These are phyloP conservation scores for Drosophila tanythrix DNA, from an alignment of 2,888 invertebrate genomes.

Conservation along the genomic window DNA sequence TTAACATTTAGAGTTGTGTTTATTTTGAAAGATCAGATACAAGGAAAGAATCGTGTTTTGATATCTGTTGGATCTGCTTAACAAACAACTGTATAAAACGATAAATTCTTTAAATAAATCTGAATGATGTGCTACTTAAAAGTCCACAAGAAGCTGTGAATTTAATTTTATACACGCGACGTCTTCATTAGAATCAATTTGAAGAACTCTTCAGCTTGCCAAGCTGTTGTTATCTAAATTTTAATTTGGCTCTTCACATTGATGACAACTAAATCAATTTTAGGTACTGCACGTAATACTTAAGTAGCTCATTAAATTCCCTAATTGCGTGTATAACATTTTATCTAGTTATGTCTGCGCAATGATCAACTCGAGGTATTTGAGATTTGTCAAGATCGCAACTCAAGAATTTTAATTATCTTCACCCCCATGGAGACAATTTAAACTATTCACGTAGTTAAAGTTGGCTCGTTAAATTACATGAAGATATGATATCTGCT, in stretches of 20 bases:
- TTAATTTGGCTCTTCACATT: conserved; percentile 3
- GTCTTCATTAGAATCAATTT: conserved; percentile 5
- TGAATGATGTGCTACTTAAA: not conserved
- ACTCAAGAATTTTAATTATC: conserved; percentile 24
- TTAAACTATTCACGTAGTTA: conserved; percentile 36
- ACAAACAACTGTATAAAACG: not conserved
- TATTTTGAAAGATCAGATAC: not conserved
- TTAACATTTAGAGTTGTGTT: not conserved
- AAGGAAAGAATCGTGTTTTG: not conserved
- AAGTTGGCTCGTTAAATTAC: conserved; percentile 42
- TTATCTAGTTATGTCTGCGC: conserved; percentile 11
- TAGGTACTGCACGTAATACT: conserved; percentile 14
- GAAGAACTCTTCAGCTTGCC: not conserved
- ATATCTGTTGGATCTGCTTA: not conserved
- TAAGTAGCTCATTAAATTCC: conserved; percentile 28
- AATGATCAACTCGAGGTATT: conserved; percentile 31
- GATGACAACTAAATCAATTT: conserved; percentile 12
- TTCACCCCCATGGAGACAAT: conserved; percentile 19
- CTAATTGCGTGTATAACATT: conserved; percentile 16
- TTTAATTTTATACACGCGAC: not conserved
- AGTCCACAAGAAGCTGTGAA: not conserved
- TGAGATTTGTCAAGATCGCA: conserved; percentile 1
- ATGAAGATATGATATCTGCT: conserved; percentile 19
- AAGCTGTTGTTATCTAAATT: not conserved
- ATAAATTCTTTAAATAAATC: not conserved